Conservation (phyloP, 2,113 vertebrate species). For the Naja naja region DNA sequence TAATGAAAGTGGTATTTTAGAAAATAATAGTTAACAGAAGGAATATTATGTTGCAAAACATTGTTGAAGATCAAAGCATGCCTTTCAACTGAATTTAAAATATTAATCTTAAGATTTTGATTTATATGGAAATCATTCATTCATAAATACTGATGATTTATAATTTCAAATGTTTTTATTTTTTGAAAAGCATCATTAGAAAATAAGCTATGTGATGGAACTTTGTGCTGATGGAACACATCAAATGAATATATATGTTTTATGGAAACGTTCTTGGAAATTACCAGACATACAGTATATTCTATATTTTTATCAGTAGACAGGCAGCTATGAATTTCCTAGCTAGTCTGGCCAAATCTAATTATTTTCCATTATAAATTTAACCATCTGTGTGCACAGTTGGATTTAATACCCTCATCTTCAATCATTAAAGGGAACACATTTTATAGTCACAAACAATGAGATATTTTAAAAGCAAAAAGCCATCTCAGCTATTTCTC, state of each 20-base stretch:
- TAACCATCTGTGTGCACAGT: constrained; percentile 3
- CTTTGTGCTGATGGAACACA: background rate
- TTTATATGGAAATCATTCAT: background rate
- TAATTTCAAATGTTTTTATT: background rate
- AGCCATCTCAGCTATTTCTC: constrained; percentile 21
- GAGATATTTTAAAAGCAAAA: constrained; percentile 28
- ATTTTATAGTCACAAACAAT: constrained; percentile 22
- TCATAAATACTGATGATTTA: background rate
- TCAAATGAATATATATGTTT: constrained; percentile 49
- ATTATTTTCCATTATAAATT: constrained; percentile 37
- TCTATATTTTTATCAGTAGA: constrained; percentile 30
- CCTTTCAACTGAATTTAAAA: constrained; percentile 7
- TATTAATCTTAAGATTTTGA: background rate
- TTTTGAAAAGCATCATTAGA: background rate
- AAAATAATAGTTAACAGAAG: background rate
- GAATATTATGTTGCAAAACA: background rate
- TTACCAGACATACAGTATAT: background rate
- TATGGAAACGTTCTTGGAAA: too few relatives aligned
- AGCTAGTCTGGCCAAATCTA: constrained; percentile 35
- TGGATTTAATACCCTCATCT: constrained; percentile 36
- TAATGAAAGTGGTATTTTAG: background rate
- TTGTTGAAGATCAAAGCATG: background rate
- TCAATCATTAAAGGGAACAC: background rate
- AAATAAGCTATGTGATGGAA: background rate
- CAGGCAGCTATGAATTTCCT: constrained; percentile 39